Conservation (phyloP, 2,888 invertebrate genomes). For the Cheiracanthium punctorium region DNA sequence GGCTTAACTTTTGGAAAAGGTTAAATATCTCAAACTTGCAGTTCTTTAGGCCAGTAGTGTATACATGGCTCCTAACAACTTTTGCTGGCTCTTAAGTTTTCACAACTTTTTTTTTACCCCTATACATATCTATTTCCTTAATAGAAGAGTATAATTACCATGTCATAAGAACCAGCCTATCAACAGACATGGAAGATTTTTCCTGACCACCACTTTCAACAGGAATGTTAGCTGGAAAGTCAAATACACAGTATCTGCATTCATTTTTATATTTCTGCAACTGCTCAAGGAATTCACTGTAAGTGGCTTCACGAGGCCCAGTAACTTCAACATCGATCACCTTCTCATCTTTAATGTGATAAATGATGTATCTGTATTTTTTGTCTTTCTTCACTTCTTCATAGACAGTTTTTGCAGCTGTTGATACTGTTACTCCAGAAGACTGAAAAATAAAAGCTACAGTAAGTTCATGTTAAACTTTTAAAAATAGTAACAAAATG, state of each 20-base stretch:
- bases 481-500: too few relatives aligned
- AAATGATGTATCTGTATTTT: constrained; percentile 97
- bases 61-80: too few relatives aligned
- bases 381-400: constrained; percentile 98
- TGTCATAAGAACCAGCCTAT: constrained; percentile 87
- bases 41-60: too few relatives aligned
- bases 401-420: constrained; percentile 94
- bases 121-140: too few relatives aligned
- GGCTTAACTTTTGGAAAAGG: too few relatives aligned
- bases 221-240: constrained; percentile 80
- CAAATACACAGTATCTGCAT: constrained; percentile 98
- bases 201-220: constrained; percentile 72
- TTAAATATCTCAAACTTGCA: too few relatives aligned
- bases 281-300: constrained; percentile 94
- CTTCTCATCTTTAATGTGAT: constrained; percentile 95
- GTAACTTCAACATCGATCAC: constrained; percentile 93
- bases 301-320: constrained; percentile 90
- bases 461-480: too few relatives aligned
- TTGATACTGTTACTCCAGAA: constrained; percentile 97
- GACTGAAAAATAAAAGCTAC: constrained; percentile 75
- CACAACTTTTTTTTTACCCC: too few relatives aligned
- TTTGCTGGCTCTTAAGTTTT: too few relatives aligned
- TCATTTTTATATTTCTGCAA: constrained; percentile 90
- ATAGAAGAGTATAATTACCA: constrained; percentile 84
- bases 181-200: constrained; percentile 72